Conservation (phyloP, 2,888 invertebrate species). For the Lasioglossum oenotherae region DNA sequence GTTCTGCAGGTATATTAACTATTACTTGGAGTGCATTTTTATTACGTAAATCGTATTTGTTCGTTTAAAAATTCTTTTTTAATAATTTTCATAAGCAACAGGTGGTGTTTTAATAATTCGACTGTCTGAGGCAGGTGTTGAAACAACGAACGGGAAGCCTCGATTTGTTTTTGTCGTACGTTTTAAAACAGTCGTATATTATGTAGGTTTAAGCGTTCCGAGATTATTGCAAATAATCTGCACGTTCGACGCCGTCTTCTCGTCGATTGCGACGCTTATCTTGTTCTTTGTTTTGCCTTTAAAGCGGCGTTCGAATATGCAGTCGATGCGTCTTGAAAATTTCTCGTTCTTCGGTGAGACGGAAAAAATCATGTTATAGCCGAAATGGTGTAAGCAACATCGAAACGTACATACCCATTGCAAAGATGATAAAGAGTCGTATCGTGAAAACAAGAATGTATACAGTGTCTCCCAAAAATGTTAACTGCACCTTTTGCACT, state of each 20-base stretch:
- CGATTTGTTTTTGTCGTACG: slow-evolving; percentile 6
- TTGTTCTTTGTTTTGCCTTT: slow-evolving; percentile 13
- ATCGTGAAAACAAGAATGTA: not conserved
- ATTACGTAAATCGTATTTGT: too few species aligned
- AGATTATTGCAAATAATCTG: slow-evolving; percentile 36
- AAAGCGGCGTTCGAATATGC: not conserved
- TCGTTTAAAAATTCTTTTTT: too few species aligned
- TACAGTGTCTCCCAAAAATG: too few species aligned
- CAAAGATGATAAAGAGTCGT: not conserved
- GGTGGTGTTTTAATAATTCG: not conserved
- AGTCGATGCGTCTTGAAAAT: slow-evolving; percentile 6
- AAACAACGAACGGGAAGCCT: not conserved
- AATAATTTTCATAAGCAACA: not conserved
- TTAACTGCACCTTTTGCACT: too few species aligned
- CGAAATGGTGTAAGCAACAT: not conserved
- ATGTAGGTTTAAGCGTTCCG: slow-evolving; percentile 23
- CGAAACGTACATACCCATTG: not conserved
- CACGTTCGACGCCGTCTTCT: slow-evolving; percentile 19
- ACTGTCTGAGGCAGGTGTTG: slow-evolving; percentile 25
- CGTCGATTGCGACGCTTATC: slow-evolving; percentile 16
- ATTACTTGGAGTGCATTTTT: too few species aligned
- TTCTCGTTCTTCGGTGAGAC: not conserved
- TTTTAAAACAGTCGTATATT: slow-evolving; percentile 36
- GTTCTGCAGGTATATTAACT: too few species aligned
- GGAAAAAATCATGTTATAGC: not conserved